Evolutionary conservation across 2,888 invertebrate species (phyloP), one percentile per base, ranked within the genome.

Genomic region (Acleris cristana): DNA sequence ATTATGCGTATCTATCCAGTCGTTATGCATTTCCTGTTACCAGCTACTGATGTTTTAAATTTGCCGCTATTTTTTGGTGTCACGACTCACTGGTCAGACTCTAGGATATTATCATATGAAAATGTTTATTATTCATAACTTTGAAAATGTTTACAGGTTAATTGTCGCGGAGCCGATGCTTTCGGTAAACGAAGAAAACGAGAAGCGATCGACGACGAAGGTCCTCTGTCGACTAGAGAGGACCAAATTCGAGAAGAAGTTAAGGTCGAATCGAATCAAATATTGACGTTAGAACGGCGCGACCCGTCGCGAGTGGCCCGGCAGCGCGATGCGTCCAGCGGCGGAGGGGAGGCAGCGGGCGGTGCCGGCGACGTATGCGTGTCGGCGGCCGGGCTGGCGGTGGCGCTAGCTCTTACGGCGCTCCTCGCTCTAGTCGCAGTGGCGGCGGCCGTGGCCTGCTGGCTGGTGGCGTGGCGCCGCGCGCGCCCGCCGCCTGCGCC

Each of bases 391-490:
- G 98, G 98, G 72, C 96, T 98, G 82, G 97, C 98, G 76, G 97
- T 98, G 80, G 97, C 98, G 74, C 93, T 98, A 80, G 96, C 98
- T 72, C 96, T 98, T 84, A 98, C 98, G 73, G 98, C 98, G 59
- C 94, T 98, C 71, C 90, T 98, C 81, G 98, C 98, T 68, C 94
- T 98, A 72, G 98, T 98, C 69, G 98, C 98, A 67, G 98, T 98
- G 66, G 98, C 98, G 34, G 97, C 98, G 60, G 98, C 98, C 66
- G 98, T 98, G 68, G 98, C 98, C 71, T 98, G 98, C 89, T 98
- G 98, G 98, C 94, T 98, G 73, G 97, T 98, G 95, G 98, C 98
- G 77, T 98, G 98, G 93, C 93, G 98, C 75, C 95, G 98, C 77
- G 95, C 97, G 82, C 97, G 98, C 62, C 97, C 97, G 80, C 95